Evolutionary conservation across 2,888 invertebrate genomes (phyloP), one percentile per base, ranked within the genome.

Genomic region (Drosophila paramelanica): DNA sequence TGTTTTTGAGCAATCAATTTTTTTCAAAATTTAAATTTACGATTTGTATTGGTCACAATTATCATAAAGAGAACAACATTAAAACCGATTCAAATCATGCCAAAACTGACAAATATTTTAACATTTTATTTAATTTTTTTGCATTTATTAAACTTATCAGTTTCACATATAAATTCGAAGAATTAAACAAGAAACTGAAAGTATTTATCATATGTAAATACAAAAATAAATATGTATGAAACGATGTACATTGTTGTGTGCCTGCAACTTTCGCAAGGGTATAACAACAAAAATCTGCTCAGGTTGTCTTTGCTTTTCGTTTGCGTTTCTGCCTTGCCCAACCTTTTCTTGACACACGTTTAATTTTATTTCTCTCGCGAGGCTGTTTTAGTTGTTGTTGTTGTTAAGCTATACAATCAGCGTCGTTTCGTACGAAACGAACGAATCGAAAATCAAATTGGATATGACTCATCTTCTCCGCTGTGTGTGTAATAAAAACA

Each of bases 391-490:
- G 38, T 46, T 75, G 47, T 61, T 68, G 59, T 59, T 42, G 38
- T 49, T 76, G 52, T 61, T 68, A 59, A 70, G 68, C 67, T 68
- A 65, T 59, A 88, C 81, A 86, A 74, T 89, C 88, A 90, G 74
- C 70, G 72, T 68, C 67, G 73, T 79, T 89, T 89, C 83, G 74
- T 78, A 78, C 72, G 85, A 90, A 89, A 81, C 67, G 61, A 89
- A 82, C 56, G 64, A 80, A 77, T 75, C 66, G 77, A 85, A 77
- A 81, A 79, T 80, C 76, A 77, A 81, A 73, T 79, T 79, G 81
- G 56, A 77, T 66, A 82, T 89, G 89, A 89, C 73, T 89, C 89
- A 89, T 86, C 51, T 74, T 68, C 61, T 59, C 10, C 27, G 42
- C 33, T 53, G 13, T 59, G 38, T 56, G 69, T 59, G 57, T 65